Conservation (phyloP, 2,888 invertebrate species). For the Drosophila emarginata region DNA sequence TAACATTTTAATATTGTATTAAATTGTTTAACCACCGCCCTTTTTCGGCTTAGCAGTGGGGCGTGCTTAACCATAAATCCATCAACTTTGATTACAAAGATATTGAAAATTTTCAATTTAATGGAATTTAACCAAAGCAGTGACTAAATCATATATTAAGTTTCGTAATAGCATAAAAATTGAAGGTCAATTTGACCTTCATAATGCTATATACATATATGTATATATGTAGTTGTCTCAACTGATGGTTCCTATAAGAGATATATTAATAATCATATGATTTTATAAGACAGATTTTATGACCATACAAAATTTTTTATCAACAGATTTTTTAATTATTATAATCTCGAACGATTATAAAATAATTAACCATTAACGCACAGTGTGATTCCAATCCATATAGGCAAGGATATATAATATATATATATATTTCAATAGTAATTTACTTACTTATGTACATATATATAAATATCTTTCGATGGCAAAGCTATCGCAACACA, state of each 20-base stretch:
- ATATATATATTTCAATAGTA: no score
- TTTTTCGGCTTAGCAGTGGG: conserved; percentile 18
- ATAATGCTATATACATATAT: not conserved
- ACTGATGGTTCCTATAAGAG: no score
- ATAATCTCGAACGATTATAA: no score
- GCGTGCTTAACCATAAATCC: conserved; percentile 16
- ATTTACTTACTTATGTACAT: no score
- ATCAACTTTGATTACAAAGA: not conserved
- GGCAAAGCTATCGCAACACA: not conserved
- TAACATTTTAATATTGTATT: not conserved
- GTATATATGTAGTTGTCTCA: no score
- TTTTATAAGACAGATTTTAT: no score
- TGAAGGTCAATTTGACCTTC: not conserved
- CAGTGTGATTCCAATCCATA: no score
- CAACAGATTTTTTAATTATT: no score
- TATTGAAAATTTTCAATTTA: not conserved
- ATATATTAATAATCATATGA: no score
- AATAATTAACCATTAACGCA: no score
- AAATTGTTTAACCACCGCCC: conserved; percentile 1
- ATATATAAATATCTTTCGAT: not conserved
- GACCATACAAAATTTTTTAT: no score
- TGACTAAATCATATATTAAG: not conserved
- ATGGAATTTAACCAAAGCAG: not conserved
- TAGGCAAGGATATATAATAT: no score
- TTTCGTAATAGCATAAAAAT: not conserved